phyloP scores from a whole-genome alignment of 2,797 vertebrate genomes.

The Lagorchestes hirsutus region DNA sequence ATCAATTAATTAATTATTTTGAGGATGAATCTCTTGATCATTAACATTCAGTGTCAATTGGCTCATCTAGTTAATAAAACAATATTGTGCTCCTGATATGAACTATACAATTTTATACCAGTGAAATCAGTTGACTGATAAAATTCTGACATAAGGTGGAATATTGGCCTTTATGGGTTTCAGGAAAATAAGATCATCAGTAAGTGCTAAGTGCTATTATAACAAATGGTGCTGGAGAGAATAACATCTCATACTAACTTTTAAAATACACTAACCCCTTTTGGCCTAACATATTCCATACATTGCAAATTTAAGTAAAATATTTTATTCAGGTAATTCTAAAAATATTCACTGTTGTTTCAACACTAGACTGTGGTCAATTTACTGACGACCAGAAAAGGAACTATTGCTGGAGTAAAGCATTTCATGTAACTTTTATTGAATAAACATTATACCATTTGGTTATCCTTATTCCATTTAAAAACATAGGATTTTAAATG shows the following conservation, averaged over 20 bases:
- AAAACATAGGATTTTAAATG: background rate
- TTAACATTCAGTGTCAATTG: background rate
- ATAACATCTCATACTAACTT: background rate
- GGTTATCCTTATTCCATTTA: background rate
- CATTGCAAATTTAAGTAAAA: background rate
- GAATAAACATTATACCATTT: background rate
- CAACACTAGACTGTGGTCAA: background rate
- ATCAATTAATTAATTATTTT: background rate
- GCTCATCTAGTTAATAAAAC: background rate
- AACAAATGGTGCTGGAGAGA: background rate
- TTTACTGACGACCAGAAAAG: background rate
- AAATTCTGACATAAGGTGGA: background rate
- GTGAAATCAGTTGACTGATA: background rate
- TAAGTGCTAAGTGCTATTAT: background rate
- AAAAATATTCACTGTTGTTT: background rate
- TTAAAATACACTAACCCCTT: background rate
- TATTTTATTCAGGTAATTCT: background rate
- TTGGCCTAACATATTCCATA: background rate
- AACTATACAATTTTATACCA: background rate
- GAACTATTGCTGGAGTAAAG: background rate
- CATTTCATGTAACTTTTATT: background rate
- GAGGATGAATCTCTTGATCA: background rate
- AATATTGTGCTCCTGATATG: background rate
- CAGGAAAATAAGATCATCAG: background rate
- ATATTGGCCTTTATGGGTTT: background rate